Evolutionary conservation across 2,888 invertebrate species (phyloP), one percentile per base, ranked within the genome.

Genomic region (Ochropacha duplaris): DNA sequence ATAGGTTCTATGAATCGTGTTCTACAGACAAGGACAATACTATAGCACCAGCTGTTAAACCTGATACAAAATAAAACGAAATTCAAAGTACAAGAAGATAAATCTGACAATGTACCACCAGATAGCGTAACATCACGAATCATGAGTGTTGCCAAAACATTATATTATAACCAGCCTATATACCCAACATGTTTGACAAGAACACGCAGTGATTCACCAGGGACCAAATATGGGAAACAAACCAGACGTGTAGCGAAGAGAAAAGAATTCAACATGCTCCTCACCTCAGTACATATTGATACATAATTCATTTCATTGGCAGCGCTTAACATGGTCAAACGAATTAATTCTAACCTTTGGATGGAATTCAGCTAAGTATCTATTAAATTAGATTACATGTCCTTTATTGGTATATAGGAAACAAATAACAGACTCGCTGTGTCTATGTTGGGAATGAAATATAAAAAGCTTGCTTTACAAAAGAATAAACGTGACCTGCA

Each of bases 261-360:
- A 81, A 83, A 84, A 81, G 65, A 78, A 79, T 77, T 74, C 71
- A 69, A 72, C 74, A 69, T 66, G 73, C 65, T 66, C 72, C 68
- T 24, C 24, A 24, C n/a, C n/a, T 72, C 73, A 74, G 70, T 72
- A 72, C 76, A 69, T 76, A 66, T 69, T 68, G 67, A 79, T 86
- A 73, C 76, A 85, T 85, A 77, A 86, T 86, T 83, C 81, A 86
- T 81, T 73, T 84, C 81, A 86, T 81, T 73, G 68, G 67, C 71
- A 71, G 61, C 60, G 61, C 78, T 81, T 57, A 79, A 87, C 73
- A 87, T 84, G 87, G 89, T 64, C 73, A 78, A 78, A 73, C 72
- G 63, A 68, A 69, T 72, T 73, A 70, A 78, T 80, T 75, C 79
- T 74, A 79, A 78, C 71, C 71, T 71, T 68, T 70, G 72, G 73